Conservation (phyloP, 2,888 invertebrate genomes). For the Agelastica alni region DNA sequence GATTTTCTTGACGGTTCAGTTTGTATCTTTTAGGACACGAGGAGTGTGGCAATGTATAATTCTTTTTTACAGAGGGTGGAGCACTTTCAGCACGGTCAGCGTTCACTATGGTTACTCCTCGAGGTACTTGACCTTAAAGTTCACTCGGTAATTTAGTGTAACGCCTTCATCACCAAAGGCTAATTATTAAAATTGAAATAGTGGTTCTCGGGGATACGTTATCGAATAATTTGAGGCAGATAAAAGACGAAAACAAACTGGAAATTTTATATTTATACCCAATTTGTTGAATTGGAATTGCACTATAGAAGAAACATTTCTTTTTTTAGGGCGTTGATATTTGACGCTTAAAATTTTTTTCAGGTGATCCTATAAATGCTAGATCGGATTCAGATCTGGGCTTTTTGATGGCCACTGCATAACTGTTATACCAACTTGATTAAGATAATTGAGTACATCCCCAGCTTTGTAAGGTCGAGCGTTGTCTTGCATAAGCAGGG, state of each 20-base stretch:
- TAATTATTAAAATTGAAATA: constrained; percentile 21
- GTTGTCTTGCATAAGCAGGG: no score
- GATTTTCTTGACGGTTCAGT: no score
- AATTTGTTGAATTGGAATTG: neutral
- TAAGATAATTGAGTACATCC: no score
- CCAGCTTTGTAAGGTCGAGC: no score
- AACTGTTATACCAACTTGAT: no score
- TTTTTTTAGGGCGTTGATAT: no score
- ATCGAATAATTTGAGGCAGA: neutral
- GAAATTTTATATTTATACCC: no score
- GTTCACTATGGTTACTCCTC: constrained; percentile 4
- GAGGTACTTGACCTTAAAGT: constrained; percentile 16
- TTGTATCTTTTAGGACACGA: neutral
- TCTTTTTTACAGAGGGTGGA: constrained; percentile 12
- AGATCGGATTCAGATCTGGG: no score
- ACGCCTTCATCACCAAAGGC: constrained; percentile 21
- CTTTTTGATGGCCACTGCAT: no score
- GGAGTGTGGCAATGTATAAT: neutral
- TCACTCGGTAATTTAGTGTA: constrained; percentile 20
- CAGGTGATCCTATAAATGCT: no score
- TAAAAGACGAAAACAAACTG: no score
- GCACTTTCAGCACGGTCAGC: constrained; percentile 4
- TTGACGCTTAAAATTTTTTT: no score
- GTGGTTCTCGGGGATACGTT: constrained; percentile 1
- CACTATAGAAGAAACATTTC: neutral